A percentile compares a stretch with the other conserved stretches of the same genome.
These are phyloP conservation scores for Urosaurus nigricauda DNA, from an alignment of 2,797 vertebrate genomes.

Conservation along the genomic window DNA sequence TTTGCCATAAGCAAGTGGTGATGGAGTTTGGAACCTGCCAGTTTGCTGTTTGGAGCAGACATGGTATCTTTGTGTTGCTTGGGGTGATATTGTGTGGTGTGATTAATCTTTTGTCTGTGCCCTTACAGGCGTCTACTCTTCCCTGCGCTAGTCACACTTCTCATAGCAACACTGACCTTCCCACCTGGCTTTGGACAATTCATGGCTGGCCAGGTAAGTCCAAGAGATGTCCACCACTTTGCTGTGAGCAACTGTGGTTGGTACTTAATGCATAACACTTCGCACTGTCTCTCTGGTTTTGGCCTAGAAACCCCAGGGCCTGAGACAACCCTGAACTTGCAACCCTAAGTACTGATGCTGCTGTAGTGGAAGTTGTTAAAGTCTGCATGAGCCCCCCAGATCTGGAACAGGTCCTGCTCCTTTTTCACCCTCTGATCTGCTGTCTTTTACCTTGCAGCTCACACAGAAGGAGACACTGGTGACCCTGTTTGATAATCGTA, in stretches of 20 bases:
- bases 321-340: no score
- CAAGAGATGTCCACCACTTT: background rate
- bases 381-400: background rate
- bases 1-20: background rate
- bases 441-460: slow-evolving; percentile 78
- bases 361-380: background rate
- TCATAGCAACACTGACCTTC: slow-evolving; percentile 94
- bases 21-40: background rate
- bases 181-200: slow-evolving; percentile 97
- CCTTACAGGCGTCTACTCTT: slow-evolving; percentile 91
- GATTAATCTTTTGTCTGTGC: background rate
- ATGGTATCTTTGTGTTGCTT: background rate
- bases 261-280: no score
- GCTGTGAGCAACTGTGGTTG: no score
- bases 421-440: background rate
- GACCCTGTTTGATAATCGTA: slow-evolving; percentile 94
- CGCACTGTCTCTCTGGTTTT: no score
- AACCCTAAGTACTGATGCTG: background rate
- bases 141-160: slow-evolving; percentile 92
- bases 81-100: background rate
- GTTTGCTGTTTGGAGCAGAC: no score
- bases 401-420: fast-evolving
- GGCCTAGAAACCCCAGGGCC: no score
- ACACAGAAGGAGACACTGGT: slow-evolving; percentile 95
- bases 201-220: slow-evolving; percentile 94